These are phyloP conservation scores for Chymomyza procnemis DNA, from an alignment of 2,888 invertebrate genomes.

Conservation along the genomic window DNA sequence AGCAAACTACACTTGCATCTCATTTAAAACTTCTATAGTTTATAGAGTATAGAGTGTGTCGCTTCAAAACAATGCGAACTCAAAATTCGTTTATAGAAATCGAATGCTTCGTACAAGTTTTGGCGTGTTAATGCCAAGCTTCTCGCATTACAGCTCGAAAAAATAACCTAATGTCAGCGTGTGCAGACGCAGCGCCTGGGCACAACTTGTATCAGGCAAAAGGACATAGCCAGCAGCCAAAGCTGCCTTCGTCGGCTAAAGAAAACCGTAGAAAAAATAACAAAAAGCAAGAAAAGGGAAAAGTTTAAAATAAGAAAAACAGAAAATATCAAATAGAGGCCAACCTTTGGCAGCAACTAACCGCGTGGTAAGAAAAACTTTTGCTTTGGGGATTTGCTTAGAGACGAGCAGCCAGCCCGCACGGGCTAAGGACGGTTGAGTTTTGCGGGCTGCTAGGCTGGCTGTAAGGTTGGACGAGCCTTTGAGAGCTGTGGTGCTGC, in stretches of 20 bases:
- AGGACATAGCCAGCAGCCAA: neutral
- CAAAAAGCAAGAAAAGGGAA: neutral
- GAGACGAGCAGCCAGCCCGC: neutral
- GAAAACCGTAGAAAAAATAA: neutral
- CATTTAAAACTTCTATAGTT: no score
- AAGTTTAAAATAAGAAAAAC: slow-evolving; percentile 5
- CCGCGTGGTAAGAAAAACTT: slow-evolving; percentile 68
- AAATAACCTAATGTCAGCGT: slow-evolving; percentile 22
- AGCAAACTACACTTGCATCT: neutral
- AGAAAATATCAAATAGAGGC: slow-evolving; percentile 8
- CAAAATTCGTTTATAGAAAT: neutral
- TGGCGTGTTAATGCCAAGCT: slow-evolving; percentile 35
- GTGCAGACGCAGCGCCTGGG: neutral
- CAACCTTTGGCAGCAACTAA: slow-evolving; percentile 51
- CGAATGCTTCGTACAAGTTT: slow-evolving; percentile 32
- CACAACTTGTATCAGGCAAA: slow-evolving; percentile 1
- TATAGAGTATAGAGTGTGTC: neutral
- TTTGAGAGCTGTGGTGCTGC: slow-evolving; percentile 42
- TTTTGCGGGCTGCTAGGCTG: slow-evolving; percentile 41
- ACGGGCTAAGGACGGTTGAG: no score
- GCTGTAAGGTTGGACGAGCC: slow-evolving; percentile 15
- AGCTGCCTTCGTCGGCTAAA: neutral
- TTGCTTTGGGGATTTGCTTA: slow-evolving; percentile 61
- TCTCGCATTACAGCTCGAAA: slow-evolving; percentile 16
- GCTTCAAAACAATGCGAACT: neutral